Base-by-base conservation (phyloP, 2,888 invertebrate species). In the Stenodema calcarata region DNA sequence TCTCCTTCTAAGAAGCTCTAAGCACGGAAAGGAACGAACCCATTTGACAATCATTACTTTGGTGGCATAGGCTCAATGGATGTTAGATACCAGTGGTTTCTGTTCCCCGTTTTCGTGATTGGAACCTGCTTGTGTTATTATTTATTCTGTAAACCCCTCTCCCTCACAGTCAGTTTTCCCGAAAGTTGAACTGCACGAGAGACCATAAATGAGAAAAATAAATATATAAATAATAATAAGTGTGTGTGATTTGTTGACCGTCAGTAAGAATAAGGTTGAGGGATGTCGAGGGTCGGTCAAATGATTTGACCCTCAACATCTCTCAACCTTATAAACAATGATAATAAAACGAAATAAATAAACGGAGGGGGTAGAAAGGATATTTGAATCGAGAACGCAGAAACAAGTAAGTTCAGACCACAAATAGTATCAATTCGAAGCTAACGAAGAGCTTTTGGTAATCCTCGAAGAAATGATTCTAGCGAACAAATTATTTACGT, bases 21-120 rank as follows among this genome's bases (percentile, higher is more conserved):
- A 79, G 79, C 79, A 79, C 79, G 79, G 50, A 79, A 79, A 28
- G 79, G 79, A 79, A 79, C 79, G 50, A 79, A 79, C 79, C 79
- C 50, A 50, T 50, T 79, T 50, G 79, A 79, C 79, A 79, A 79
- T 79, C 79, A 79, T 79, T 79, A 79, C 79, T 79, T 27, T 50
- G 41, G 28, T 28, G 30, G 47, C 50, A 79, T 28, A 50, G 79
- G 47, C 79, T 79, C 79, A 28, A 50, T 79, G 50, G 79, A 79
- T 79, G 47, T 18, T 16, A 79, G 79, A 79, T 79, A 79, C 50
- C 28, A 28, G 42, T 76, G 42, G 18, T 23, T 50, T 79, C 27
- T 27, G 50, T 79, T 27, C 47, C 23, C 50, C 79, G 79, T 50
- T 50, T 30, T 23, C 79, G 30, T 28, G 50, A 79, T 79, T 79